Conservation (phyloP, 2,113 vertebrate genomes). For the Heloderma charlesbogerti region DNA sequence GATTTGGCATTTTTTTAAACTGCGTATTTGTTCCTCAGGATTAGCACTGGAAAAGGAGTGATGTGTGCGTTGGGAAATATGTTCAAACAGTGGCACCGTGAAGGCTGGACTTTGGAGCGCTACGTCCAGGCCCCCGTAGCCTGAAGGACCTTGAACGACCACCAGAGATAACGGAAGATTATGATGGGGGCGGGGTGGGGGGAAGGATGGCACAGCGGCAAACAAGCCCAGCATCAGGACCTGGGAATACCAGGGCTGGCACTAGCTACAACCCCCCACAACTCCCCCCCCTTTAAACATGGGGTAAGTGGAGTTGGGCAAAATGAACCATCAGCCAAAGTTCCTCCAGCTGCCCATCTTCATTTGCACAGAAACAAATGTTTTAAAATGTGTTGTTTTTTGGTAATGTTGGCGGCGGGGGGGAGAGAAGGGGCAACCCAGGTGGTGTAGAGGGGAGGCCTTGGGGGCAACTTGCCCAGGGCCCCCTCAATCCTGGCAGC, state of each 20-base stretch:
- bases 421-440: neutral
- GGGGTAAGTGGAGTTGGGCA: no score
- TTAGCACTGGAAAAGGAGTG: neutral
- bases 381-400: neutral
- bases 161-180: neutral
- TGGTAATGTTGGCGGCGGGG: neutral
- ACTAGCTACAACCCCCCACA: neutral
- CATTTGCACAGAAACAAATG: neutral
- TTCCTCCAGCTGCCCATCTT: no score
- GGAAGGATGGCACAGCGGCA: neutral
- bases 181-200: neutral
- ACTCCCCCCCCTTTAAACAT: no score
- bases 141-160: no score
- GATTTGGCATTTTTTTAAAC: neutral
- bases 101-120: neutral
- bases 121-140: neutral
- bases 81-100: neutral
- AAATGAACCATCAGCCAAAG: neutral
- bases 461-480: neutral
- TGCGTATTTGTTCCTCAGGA: neutral
- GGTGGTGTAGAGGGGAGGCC: neutral
- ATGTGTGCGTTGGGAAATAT: neutral
- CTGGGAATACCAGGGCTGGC: no score
- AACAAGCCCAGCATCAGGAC: neutral
- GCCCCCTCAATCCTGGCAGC: no score